Evolutionary conservation across 2,888 invertebrate genomes (phyloP).

Genomic region (Drosophila maculinotata): DNA sequence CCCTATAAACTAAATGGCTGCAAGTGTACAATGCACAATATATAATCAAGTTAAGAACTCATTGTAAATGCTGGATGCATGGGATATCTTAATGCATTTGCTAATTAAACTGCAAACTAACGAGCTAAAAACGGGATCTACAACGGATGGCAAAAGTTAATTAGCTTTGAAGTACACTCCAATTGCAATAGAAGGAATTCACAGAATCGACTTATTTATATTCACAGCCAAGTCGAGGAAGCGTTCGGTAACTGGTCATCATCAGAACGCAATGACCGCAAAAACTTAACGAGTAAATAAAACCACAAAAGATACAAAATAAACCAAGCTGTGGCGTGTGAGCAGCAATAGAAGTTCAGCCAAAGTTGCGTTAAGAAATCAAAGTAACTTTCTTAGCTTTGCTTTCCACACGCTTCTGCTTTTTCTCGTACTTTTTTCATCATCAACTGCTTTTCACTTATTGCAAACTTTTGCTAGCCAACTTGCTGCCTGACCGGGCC

Average conservation of each 20-base stretch:
- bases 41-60: slow-evolving; percentile 42
- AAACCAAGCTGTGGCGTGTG: slow-evolving; percentile 49
- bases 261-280: slow-evolving; percentile 42
- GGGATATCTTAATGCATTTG: slow-evolving; percentile 45
- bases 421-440: slow-evolving; percentile 32
- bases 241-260: slow-evolving; percentile 29
- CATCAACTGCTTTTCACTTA: slow-evolving; percentile 75
- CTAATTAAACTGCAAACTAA: slow-evolving; percentile 50
- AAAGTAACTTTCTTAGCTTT: slow-evolving; percentile 67
- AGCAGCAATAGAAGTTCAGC: slow-evolving; percentile 68
- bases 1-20: slow-evolving; percentile 45
- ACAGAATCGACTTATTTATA: slow-evolving; percentile 40
- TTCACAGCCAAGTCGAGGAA: slow-evolving; percentile 36
- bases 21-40: slow-evolving; percentile 47
- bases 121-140: slow-evolving; percentile 10
- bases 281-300: slow-evolving; percentile 58
- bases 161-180: slow-evolving; percentile 5
- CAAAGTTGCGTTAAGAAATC: slow-evolving; percentile 74
- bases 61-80: slow-evolving; percentile 26
- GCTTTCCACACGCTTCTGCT: slow-evolving; percentile 30
- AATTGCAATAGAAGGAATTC: slow-evolving; percentile 10
- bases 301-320: slow-evolving; percentile 18
- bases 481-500: slow-evolving; percentile 44
- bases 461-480: slow-evolving; percentile 65
- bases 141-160: slow-evolving; percentile 11